Evolutionary conservation across 2,113 vertebrate species (phyloP).

Genomic region (Nothoprocta pentlandii): DNA sequence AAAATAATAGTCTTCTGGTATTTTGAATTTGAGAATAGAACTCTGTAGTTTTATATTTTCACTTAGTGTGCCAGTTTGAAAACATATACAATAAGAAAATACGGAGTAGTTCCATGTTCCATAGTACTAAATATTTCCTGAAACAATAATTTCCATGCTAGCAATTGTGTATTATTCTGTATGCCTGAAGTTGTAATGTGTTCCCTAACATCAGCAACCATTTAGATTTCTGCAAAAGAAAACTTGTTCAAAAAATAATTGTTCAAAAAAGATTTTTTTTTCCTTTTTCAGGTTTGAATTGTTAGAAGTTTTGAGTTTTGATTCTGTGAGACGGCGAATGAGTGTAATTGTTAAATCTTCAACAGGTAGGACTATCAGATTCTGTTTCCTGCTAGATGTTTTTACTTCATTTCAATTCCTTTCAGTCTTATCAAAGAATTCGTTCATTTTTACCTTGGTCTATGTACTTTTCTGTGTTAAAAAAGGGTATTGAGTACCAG

Average conservation of each 20-base stretch:
- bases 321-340: constrained; percentile 96
- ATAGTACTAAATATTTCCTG: background rate
- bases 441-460: background rate
- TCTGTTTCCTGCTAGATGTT: background rate
- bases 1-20: background rate
- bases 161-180: background rate
- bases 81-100: background rate
- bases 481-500: background rate
- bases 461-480: background rate
- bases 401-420: background rate
- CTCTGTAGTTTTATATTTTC: background rate
- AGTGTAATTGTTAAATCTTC: constrained; percentile 91
- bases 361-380: constrained; percentile 78
- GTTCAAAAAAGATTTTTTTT: background rate
- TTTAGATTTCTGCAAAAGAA: background rate
- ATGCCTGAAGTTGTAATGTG: background rate
- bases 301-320: constrained; percentile 91
- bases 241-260: background rate
- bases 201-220: background rate
- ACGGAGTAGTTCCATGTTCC: background rate
- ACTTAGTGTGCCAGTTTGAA: background rate
- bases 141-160: background rate
- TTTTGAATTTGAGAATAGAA: background rate
- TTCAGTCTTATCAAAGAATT: background rate
- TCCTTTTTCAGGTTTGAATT: constrained; percentile 87